These are phyloP conservation scores for Oxygymnocypris stewartii DNA, from an alignment of 2,113 vertebrate species.

Conservation along the genomic window DNA sequence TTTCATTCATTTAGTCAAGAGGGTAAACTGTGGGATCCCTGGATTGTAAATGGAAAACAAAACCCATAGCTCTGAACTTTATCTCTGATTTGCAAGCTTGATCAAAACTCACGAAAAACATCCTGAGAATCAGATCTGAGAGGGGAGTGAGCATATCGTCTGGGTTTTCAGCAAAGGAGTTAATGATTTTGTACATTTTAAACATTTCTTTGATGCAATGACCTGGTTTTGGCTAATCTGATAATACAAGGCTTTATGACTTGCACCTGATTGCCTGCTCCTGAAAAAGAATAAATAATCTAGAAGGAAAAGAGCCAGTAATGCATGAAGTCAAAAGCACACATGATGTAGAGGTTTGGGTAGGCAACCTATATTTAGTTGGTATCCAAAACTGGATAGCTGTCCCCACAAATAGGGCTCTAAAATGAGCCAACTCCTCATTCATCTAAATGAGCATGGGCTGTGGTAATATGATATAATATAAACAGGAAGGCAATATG, in stretches of 20 bases:
- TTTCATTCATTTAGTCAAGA: neutral
- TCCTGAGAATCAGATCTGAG: conserved; percentile 3
- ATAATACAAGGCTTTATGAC: neutral
- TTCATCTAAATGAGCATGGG: neutral
- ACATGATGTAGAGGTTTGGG: neutral
- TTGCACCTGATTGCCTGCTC: neutral
- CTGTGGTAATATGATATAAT: neutral
- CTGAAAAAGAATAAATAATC: neutral
- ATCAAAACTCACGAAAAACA: neutral
- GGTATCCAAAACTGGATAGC: neutral
- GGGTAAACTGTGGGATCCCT: neutral
- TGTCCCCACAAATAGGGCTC: neutral
- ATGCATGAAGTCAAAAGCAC: neutral
- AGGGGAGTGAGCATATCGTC: neutral
- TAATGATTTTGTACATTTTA: neutral
- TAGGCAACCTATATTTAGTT: neutral
- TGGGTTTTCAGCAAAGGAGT: neutral
- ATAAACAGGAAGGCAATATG: neutral
- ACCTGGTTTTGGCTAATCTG: neutral
- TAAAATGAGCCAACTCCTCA: conserved; percentile 1
- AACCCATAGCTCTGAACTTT: neutral
- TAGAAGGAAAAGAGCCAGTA: neutral
- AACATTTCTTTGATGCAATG: neutral
- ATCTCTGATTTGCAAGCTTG: neutral
- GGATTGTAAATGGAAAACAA: neutral